Evolutionary conservation across 2,888 invertebrate species (phyloP), one percentile per base, ranked within the genome.

Genomic region (Hemithea aestivaria): DNA sequence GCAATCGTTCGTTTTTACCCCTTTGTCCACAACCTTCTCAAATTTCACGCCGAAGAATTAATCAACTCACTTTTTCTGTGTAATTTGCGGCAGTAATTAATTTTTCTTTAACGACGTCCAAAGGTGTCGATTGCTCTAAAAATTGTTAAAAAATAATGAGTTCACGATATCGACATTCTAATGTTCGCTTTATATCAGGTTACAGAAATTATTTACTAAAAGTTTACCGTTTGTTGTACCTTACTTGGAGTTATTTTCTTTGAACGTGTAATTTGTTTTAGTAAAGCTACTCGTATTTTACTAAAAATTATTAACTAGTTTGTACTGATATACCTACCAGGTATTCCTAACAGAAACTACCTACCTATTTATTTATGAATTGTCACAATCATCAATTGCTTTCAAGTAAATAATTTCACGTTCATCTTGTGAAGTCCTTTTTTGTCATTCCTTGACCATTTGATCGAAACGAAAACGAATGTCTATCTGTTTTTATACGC

Each of bases 21-120:
- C 69, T 77, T 78, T 73, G 68, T 71, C 58, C 65, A 75, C 78
- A 83, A 82, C 66, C 73, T 68, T 85, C 80, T 85, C 83, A 58
- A 68, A 74, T 87, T 82, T 61, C 77, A 59, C 58, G 45, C 51
- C 58, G 61, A 77, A 78, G 71, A 75, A 78, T 72, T 73, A 77
- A 75, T 74, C 66, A 71, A 67, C 71, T 54, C 56, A 55, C 58
- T 70, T 76, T 75, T 77, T 75, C 72, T 67, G 56, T 57, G 45
- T 59, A 63, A 73, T 73, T 72, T 59, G 68, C 62, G 57, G 49
- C 61, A 68, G 71, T 78, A 82, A 85, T 84, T 84, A 84, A 78
- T 79, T 73, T 71, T 56, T 62, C 63, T 66, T 30, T 68, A 73
- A 73, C 70, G 47, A 73, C 65, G 62, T 62, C 58, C 49, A 36